Evolutionary conservation across 1,140 invertebrate species (phyloP), one percentile per base, ranked within the genome.

Genomic region (Micrasema minimum): DNA sequence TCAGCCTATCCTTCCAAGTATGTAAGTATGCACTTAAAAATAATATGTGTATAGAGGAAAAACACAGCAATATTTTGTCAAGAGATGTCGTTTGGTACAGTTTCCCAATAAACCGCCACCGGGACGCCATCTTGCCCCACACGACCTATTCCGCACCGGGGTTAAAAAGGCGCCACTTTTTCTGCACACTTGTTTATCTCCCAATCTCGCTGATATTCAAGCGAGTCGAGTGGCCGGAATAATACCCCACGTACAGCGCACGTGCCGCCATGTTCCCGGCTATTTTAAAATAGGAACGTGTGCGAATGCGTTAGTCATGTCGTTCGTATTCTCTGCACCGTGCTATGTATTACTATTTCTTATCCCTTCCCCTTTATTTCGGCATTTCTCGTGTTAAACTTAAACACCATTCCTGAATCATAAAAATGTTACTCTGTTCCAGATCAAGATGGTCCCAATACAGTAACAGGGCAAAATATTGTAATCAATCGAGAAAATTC

Each of bases 231-330:
- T 50, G 31, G 3, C 65, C 65, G 18, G 50, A 18, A 43, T 41
- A 45, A n/a, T n/a, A n/a, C n/a, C n/a, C n/a, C 64, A 73, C 72
- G 72, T 73, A 74, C 67, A 18, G 45, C 53, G 37, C 72, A 74
- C 72, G 72, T 74, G 72, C 68, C 67, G 55, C 59, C 57, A 67
- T 51, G 71, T 74, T 71, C 72, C 66, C 59, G 66, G 64, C 72
- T 74, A 74, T 74, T 74, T 74, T 74, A 68, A 67, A 74, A 74
- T 48, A 69, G 72, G 72, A 41, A 74, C 72, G 72, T 66, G 72
- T 74, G 72, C 72, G 72, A 74, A 74, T 74, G 72, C 72, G 72
- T 70, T 68, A 74, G 53, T 71, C 66, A 66, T 69, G 48, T 51
- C 71, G n/a, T n/a, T n/a, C n/a, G n/a, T n/a, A n/a, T n/a, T n/a